phyloP scores from a whole-genome alignment of 2,797 vertebrate species.

The Valencia hispanica region DNA sequence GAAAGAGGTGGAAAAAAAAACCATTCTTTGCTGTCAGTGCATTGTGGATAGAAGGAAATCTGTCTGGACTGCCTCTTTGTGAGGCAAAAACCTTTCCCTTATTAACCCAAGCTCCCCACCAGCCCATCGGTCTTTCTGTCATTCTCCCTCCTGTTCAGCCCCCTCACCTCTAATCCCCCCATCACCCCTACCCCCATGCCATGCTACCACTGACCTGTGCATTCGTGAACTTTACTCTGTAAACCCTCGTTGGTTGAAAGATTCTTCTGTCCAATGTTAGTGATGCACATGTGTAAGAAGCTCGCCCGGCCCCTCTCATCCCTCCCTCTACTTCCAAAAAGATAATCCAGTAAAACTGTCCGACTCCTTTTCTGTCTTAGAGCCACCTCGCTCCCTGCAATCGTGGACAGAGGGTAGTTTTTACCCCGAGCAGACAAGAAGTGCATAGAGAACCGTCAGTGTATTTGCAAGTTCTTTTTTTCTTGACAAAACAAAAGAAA shows the following conservation, averaged over 20 bases:
- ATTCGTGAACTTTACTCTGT: slow-evolving; percentile 96
- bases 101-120: slow-evolving; percentile 40
- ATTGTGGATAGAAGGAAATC: slow-evolving; percentile 90
- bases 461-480: slow-evolving; percentile 96
- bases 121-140: slow-evolving; percentile 32
- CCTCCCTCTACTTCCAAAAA: slow-evolving; percentile 52
- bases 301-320: slow-evolving; percentile 39
- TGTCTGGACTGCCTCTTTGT: slow-evolving; percentile 87
- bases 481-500: slow-evolving; percentile 82
- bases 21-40: slow-evolving; percentile 93
- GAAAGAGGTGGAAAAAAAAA: slow-evolving; percentile 29
- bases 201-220: slow-evolving; percentile 86
- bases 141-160: slow-evolving; percentile 46
- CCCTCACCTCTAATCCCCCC: slow-evolving; percentile 2
- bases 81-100: slow-evolving; percentile 63
- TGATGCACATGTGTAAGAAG: slow-evolving; percentile 91
- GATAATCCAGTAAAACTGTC: slow-evolving; percentile 70
- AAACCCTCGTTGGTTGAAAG: slow-evolving; percentile 90
- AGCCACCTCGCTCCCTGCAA: slow-evolving; percentile 66
- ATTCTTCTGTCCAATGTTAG: slow-evolving; percentile 93
- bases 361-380: slow-evolving; percentile 81
- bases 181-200: slow-evolving; percentile 57
- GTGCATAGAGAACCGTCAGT: slow-evolving; percentile 87
- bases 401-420: slow-evolving; percentile 75
- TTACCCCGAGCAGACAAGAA: slow-evolving; percentile 77